Conservation (phyloP, 2,113 vertebrate species). For the Microtus montanus region DNA sequence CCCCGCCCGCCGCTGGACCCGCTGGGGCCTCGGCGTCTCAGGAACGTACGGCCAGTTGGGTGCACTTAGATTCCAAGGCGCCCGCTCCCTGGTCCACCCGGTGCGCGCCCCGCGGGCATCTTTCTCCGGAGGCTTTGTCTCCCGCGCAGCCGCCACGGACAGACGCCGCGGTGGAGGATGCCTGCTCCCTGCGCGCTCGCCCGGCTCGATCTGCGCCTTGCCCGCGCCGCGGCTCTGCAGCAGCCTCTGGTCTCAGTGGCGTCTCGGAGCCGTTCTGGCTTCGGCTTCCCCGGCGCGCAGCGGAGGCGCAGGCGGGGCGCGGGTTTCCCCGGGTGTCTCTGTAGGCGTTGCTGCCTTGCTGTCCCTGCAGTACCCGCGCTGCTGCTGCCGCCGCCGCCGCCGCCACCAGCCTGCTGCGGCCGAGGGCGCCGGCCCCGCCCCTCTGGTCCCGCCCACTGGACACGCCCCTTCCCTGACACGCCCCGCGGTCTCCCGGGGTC, state of each 20-base stretch:
- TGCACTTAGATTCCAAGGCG: conserved; percentile 41
- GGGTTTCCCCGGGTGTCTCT: conserved; percentile 54
- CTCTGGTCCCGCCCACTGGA: not conserved
- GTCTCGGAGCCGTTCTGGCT: not conserved
- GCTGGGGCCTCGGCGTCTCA: not conserved
- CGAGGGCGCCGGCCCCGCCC: conserved; percentile 34
- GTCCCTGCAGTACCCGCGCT: conserved; percentile 55
- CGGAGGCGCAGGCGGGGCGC: conserved; percentile 56
- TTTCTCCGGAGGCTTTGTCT: conserved; percentile 49
- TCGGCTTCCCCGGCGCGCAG: conserved; percentile 2
- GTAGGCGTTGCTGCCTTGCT: not conserved
- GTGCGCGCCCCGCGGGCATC: not conserved
- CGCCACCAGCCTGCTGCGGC: conserved; percentile 54
- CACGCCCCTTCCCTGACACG: not conserved
- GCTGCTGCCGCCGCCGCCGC: conserved; percentile 21
- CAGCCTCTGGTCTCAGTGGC: not conserved
- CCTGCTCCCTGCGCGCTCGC: not conserved
- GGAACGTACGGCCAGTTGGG: not conserved
- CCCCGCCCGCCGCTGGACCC: conserved; percentile 44
- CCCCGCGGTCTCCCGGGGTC: not conserved
- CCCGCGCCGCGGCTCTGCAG: conserved; percentile 61
- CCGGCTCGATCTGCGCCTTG: conserved; percentile 60
- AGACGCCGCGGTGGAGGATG: not conserved
- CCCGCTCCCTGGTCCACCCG: not conserved
- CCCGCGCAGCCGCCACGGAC: not conserved